These are phyloP conservation scores for Rhynchonycteris naso DNA, from an alignment of 2,797 vertebrate species.

Conservation along the genomic window DNA sequence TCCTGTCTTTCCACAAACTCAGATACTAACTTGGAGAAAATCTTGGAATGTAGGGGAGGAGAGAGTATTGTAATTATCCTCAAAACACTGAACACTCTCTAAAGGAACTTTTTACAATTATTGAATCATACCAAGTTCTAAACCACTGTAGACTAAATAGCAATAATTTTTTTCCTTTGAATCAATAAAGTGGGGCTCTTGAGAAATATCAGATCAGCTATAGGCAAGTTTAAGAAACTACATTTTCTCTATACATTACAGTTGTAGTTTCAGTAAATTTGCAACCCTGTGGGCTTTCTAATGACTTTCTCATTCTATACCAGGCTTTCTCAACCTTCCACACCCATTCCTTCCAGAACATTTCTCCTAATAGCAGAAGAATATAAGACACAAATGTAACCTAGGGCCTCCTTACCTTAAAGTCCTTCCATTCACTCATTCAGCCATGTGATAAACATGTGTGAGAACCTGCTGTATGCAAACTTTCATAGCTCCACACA, in stretches of 20 bases:
- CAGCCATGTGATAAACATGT: too few species aligned
- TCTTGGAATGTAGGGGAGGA: background rate
- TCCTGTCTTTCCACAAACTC: background rate
- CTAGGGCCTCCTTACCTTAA: background rate
- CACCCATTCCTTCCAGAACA: background rate
- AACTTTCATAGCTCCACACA: background rate
- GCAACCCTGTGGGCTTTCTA: background rate
- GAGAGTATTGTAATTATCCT: background rate
- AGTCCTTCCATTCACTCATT: background rate
- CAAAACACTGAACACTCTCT: background rate
- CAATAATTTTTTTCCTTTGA: background rate
- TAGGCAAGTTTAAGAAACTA: conserved; percentile 22
- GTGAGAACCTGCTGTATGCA: background rate
- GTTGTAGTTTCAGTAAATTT: background rate
- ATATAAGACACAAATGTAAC: background rate
- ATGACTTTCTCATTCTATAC: background rate
- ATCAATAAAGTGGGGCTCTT: background rate
- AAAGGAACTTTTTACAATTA: background rate
- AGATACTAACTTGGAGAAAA: background rate
- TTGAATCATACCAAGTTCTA: background rate
- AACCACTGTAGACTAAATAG: background rate
- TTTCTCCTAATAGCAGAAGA: background rate
- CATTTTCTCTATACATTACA: conserved; percentile 35
- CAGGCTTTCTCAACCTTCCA: background rate
- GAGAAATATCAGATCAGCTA: background rate